Percentiles rank a stretch among this genome's conserved stretches.
These are phyloP conservation scores for Caenorhabditis japonica DNA, from an alignment of 2,888 invertebrate genomes.

Conservation along the genomic window DNA sequence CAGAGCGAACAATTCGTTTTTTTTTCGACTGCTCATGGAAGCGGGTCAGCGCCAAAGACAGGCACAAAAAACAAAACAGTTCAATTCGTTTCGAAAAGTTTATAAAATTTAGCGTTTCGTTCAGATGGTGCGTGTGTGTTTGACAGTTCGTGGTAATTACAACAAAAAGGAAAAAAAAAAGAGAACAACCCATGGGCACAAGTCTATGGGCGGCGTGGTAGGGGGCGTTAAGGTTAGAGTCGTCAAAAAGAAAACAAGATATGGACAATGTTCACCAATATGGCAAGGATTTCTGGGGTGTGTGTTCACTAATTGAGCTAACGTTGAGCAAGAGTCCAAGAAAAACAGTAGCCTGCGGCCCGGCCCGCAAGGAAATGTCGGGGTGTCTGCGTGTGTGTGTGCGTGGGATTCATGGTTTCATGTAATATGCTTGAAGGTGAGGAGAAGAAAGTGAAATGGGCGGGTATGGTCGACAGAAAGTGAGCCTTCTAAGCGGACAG, in stretches of 20 bases:
- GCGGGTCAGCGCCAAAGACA: no score
- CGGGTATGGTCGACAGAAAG: conserved; percentile 5
- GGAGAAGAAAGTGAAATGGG: conserved; percentile 3
- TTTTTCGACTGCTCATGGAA: no score
- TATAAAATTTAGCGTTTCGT: no score
- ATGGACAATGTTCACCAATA: conserved; percentile 37
- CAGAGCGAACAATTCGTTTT: no score
- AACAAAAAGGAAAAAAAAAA: conserved; percentile 25
- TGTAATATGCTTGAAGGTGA: conserved; percentile 18
- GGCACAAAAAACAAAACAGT: no score
- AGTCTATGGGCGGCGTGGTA: conserved; percentile 1
- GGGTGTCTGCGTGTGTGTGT: no score
- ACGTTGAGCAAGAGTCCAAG: conserved; percentile 8
- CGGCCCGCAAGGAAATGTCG: no score
- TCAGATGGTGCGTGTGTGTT: no score
- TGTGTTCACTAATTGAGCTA: conserved; percentile 11
- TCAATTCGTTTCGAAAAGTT: no score
- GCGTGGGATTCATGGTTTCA: no score
- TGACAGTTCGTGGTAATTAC: no score
- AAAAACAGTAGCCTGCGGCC: no score
- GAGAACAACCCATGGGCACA: conserved; percentile 6
- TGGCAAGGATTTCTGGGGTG: conserved; percentile 28
- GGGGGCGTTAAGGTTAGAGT: neutral
- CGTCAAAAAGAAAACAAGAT: conserved; percentile 19
- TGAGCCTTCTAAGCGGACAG: conserved; percentile 36